Conservation (phyloP, 2,113 vertebrate species). For the Podilymbus podiceps region DNA sequence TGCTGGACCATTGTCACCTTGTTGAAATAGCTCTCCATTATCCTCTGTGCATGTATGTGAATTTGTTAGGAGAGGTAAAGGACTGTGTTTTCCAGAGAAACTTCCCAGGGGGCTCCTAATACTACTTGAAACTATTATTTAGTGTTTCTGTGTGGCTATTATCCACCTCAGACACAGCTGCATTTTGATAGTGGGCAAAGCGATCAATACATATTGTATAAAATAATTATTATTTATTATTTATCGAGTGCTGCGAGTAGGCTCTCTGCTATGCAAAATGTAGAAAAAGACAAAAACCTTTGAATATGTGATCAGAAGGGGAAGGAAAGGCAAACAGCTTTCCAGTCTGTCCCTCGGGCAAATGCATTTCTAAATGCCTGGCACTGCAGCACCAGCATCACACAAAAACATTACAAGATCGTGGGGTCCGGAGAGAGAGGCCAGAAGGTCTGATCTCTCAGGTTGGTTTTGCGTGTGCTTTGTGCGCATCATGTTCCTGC, state of each 20-base stretch:
- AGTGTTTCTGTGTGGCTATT: not conserved
- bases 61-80: not conserved
- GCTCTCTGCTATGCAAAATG: not conserved
- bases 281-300: not conserved
- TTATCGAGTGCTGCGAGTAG: not conserved
- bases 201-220: constrained; percentile 32
- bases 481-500: not conserved
- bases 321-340: constrained; percentile 4
- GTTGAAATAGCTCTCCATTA: constrained; percentile 2
- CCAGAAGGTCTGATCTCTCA: not conserved
- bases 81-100: not conserved
- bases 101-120: not conserved
- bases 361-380: not conserved
- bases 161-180: not conserved
- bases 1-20: not conserved
- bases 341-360: not conserved
- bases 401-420: not conserved
- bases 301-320: not conserved
- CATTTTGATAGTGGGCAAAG: not conserved
- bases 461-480: not conserved
- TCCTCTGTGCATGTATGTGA: not conserved
- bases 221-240: constrained; percentile 46
- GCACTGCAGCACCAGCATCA: not conserved
- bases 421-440: not conserved
- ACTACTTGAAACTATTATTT: constrained; percentile 24